These are phyloP conservation scores for Festucalex cinctus DNA, from an alignment of 2,113 vertebrate genomes.

Conservation along the genomic window DNA sequence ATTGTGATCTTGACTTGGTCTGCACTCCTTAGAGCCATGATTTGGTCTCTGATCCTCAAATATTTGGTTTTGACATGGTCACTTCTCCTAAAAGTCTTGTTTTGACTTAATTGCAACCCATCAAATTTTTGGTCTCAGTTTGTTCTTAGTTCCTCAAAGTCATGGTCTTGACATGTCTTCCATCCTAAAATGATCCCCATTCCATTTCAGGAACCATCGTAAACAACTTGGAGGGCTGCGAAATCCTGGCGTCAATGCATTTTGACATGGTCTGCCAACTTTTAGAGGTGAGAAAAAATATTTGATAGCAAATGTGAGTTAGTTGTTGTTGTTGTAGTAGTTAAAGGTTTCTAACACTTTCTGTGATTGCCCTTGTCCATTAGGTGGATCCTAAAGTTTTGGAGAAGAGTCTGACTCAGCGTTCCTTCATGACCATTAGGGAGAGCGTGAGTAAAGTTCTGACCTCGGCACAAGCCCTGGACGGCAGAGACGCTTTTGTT, in stretches of 20 bases:
- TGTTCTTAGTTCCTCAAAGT: background rate
- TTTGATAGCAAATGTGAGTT: background rate
- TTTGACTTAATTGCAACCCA: background rate
- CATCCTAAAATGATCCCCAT: background rate
- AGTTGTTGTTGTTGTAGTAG: background rate
- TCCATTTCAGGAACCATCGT: slow-evolving; percentile 73
- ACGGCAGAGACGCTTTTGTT: slow-evolving; percentile 87
- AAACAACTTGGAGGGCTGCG: slow-evolving; percentile 85
- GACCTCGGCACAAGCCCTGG: slow-evolving; percentile 79
- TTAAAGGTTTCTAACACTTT: background rate
- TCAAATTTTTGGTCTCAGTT: background rate
- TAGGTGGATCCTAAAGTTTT: slow-evolving; percentile 82
- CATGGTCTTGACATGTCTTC: background rate
- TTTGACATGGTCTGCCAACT: slow-evolving; percentile 77
- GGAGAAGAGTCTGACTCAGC: slow-evolving; percentile 78
- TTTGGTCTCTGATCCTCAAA: background rate
- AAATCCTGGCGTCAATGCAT: slow-evolving; percentile 72
- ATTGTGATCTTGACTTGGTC: no score
- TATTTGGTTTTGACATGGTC: background rate
- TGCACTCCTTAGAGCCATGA: no score
- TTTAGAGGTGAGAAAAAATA: slow-evolving; percentile 76
- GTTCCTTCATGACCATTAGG: slow-evolving; percentile 81
- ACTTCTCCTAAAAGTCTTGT: background rate
- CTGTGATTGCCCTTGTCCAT: slow-evolving; percentile 1
- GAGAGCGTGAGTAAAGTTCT: slow-evolving; percentile 83